Evolutionary conservation across 30 jellyfish, hydroid and myxozoan genomes (phyloP), one percentile per base, ranked within the genome.

Genomic region (Hydractinia echinata): DNA sequence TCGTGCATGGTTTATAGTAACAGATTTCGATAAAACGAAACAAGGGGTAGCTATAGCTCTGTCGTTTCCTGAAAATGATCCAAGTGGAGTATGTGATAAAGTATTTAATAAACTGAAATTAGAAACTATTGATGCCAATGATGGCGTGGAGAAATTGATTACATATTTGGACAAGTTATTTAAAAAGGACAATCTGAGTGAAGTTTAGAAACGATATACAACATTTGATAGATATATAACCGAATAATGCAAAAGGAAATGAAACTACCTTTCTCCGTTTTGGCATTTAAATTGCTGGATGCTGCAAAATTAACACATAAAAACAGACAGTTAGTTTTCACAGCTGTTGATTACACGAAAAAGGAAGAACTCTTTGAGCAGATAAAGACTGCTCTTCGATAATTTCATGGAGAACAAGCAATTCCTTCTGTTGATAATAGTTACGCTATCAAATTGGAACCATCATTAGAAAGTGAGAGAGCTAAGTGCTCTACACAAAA

Each of bases 321-420:
- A 62, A 10, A 62, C 8, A 62, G 73, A 5, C 10, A 62, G 30
- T 62, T 5, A 62, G 73, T 62, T 7, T 62, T 62, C 7, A 10
- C 73, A 62, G 73, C 50, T 15, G 73, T 62, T 62, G 73, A 62
- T 10, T 62, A 62, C 10, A 10, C 73, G 4, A 10, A 62, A 5
- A 62, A 62, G 10, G 10, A 10, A 10, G 30, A 6, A 62, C 10
- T 62, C 16, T 62, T 62, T 62, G 30, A 39, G 8, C 73, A 62
- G 10, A 62, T 62, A 10, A 62, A 62, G 10, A 15, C 73, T 10
- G 16, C 73, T 15, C 73, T 62, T 50, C 16, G 73, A 62, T 15
- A 62, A 10, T 62, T 62, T 62, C 73, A 62, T 62, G 73, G 73
- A 62, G 73, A 62, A 15, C 73, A 62, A 62, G 73, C 73, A 6